These are phyloP conservation scores for Serripes groenlandicus DNA, from an alignment of 2,888 invertebrate genomes.

Conservation along the genomic window DNA sequence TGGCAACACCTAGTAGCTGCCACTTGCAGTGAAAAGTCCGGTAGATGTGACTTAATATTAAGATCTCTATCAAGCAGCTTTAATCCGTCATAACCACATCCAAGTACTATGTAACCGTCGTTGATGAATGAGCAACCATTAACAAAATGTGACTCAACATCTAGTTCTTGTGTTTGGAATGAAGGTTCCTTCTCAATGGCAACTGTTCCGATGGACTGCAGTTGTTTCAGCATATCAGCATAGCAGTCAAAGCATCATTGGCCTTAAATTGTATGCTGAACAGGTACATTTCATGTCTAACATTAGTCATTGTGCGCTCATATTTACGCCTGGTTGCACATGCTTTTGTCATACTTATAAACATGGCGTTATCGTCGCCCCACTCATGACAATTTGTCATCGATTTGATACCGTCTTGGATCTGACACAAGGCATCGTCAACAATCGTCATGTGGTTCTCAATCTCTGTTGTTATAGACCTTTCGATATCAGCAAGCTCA, in stretches of 20 bases:
- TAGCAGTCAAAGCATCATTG: background rate
- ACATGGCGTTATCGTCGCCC: background rate
- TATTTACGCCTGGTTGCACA: background rate
- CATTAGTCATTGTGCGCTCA: background rate
- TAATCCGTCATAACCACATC: background rate
- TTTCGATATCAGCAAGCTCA: background rate
- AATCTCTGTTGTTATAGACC: background rate
- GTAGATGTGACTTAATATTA: background rate
- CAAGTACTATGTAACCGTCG: background rate
- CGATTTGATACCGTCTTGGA: background rate
- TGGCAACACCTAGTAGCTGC: background rate
- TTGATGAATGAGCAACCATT: background rate
- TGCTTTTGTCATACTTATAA: background rate
- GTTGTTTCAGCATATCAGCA: background rate
- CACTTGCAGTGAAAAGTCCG: background rate
- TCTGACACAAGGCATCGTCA: background rate
- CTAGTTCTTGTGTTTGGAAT: background rate
- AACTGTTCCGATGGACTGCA: background rate
- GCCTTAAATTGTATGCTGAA: background rate
- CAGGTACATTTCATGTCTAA: background rate
- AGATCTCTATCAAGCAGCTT: background rate
- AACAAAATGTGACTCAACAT: background rate
- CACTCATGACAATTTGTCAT: background rate
- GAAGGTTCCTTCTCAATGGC: background rate
- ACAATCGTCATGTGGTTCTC: background rate